Percentiles rank a stretch among this genome's conserved stretches.
Conservation (phyloP, 2,888 invertebrate genomes). For the Mamestra brassicae region DNA sequence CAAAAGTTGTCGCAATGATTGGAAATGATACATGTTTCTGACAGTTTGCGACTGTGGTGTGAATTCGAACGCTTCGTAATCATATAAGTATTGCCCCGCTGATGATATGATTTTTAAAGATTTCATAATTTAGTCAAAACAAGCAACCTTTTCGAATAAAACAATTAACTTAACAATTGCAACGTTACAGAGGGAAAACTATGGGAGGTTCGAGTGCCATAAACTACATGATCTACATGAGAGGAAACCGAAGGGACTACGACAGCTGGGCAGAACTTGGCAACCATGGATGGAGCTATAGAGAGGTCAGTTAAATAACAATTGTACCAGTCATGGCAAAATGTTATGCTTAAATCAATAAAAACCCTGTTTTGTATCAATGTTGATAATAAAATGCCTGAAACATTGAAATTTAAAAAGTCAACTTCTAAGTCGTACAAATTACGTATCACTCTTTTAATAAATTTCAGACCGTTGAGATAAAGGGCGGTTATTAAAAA, state of each 20-base stretch:
- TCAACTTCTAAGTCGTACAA: neutral
- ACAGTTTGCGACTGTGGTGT: no score
- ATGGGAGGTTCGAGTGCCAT: constrained; percentile 93
- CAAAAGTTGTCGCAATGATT: no score
- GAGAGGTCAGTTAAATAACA: constrained; percentile 81
- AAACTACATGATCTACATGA: constrained; percentile 93
- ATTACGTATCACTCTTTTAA: no score
- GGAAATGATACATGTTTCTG: no score
- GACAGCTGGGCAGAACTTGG: constrained; percentile 92
- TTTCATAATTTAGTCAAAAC: constrained; percentile 49
- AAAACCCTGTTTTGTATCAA: neutral
- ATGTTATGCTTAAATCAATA: neutral
- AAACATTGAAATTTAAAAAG: neutral
- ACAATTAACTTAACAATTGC: constrained; percentile 8
- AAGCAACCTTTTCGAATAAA: constrained; percentile 2
- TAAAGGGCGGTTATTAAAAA: no score
- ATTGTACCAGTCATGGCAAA: neutral
- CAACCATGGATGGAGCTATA: constrained; percentile 92
- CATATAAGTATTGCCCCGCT: neutral
- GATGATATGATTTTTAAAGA: constrained; percentile 2
- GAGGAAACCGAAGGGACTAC: constrained; percentile 91
- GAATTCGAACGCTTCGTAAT: no score
- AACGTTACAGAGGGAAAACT: constrained; percentile 89
- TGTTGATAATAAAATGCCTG: neutral
- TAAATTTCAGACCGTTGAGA: no score